A percentile compares a stretch with the other conserved stretches of the same genome.
phyloP scores from a whole-genome alignment of 2,888 invertebrate genomes.

The Homarus gammarus region DNA sequence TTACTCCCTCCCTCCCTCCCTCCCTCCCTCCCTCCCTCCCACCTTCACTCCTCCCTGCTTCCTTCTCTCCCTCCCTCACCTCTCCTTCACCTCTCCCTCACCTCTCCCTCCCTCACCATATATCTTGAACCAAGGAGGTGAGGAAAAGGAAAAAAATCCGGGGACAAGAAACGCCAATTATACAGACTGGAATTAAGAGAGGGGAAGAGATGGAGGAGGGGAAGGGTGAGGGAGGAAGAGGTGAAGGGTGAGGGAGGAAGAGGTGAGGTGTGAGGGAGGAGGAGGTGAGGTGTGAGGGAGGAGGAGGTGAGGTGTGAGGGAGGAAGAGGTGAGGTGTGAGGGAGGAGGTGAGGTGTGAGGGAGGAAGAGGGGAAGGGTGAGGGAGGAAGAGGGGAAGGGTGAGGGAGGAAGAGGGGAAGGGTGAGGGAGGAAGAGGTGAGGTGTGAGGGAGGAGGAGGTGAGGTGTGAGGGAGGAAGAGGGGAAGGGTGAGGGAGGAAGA shows the following conservation, averaged over 20 bases:
- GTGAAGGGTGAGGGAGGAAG: too few relatives aligned
- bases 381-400: too few relatives aligned
- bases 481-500: too few relatives aligned
- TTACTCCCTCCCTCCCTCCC: not conserved
- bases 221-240: not conserved
- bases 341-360: too few relatives aligned
- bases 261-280: not conserved
- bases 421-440: too few relatives aligned
- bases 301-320: too few relatives aligned
- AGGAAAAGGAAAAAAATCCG: not conserved
- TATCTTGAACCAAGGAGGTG: not conserved
- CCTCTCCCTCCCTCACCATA: not conserved
- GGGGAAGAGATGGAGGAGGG: too few relatives aligned
- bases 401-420: too few relatives aligned
- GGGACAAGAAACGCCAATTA: not conserved
- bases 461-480: too few relatives aligned
- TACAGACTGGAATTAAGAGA: not conserved
- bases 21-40: not conserved
- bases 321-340: too few relatives aligned
- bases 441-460: too few relatives aligned
- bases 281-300: not conserved
- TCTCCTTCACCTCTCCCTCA: not conserved
- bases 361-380: too few relatives aligned
- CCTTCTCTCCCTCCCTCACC: not conserved
- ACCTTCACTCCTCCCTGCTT: not conserved